Evolutionary conservation across 1,140 invertebrate species (phyloP), one percentile per base, ranked within the genome.

Genomic region (Diorhabda elongata): DNA sequence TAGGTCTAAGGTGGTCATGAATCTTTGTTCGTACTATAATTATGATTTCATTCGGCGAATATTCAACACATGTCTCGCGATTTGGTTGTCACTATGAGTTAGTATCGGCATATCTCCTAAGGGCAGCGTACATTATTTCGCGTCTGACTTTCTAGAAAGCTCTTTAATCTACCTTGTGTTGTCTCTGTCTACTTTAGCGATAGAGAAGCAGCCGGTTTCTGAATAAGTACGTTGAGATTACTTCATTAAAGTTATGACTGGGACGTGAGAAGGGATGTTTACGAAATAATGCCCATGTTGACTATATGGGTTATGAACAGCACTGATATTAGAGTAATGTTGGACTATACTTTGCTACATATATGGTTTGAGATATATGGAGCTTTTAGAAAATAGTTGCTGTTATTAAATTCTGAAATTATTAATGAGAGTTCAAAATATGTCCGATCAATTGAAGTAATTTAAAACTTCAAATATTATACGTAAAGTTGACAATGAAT

Each of bases 101-200:
- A 80, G 73, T 81, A 80, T 80, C 78, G 78, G 78, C 78, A 80
- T 81, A 80, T 81, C 78, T 81, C 78, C 71, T 65, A 59, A 70
- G 75, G 75, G 74, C 77, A 79, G 77, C 71, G 65, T 73, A 44
- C 78, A 78, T 78, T 79, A 81, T 76, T 79, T 79, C 74, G 75
- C 73, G 77, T 79, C 79, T 69, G 75, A 79, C 78, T 79, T 73
- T 72, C 58, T 70, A 71, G 70, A 78, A 80, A 79, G 78, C 79
- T 77, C 76, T 79, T 81, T 81, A 81, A 81, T 81, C 79, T 81
- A 74, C 68, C 42, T 3, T 9, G 8, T 6, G 8, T 11, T 11
- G n/a, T 42, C 61, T 62, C 42, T 44, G n/a, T 62, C 6, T 59
- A 42, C 8, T 42, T 52, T 52, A 8, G 47, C 47, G 4, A 26